These are phyloP conservation scores for Drosophila biarmipes DNA, from an alignment of 1,140 invertebrate species.

Conservation along the genomic window DNA sequence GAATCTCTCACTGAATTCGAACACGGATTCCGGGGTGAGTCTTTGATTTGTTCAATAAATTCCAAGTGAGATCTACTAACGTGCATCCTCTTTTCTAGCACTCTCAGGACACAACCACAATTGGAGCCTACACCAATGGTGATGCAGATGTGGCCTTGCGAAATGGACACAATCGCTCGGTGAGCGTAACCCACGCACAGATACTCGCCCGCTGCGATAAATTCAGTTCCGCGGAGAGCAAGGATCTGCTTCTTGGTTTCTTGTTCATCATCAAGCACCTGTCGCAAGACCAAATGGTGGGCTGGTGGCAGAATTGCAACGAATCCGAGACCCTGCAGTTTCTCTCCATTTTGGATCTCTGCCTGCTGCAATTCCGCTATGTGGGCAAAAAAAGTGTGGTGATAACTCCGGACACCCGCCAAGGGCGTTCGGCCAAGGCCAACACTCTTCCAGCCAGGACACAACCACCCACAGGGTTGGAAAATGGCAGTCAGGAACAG, in stretches of 20 bases:
- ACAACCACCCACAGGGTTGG: constrained; percentile 34
- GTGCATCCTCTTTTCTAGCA: constrained; percentile 45
- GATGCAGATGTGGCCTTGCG: constrained; percentile 73
- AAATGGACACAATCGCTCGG: constrained; percentile 84
- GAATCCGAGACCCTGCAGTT: constrained; percentile 78
- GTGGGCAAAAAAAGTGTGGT: constrained; percentile 91
- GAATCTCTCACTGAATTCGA: constrained; percentile 84
- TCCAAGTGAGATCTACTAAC: not conserved
- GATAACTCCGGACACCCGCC: constrained; percentile 84
- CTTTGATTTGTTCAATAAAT: too few species aligned
- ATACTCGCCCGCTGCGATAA: constrained; percentile 89
- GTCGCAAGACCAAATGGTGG: constrained; percentile 93
- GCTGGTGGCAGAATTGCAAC: constrained; percentile 94
- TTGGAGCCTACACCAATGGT: constrained; percentile 82
- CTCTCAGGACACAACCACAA: constrained; percentile 88
- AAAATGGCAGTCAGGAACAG: constrained; percentile 89
- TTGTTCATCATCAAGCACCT: constrained; percentile 96
- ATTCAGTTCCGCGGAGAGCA: constrained; percentile 86
- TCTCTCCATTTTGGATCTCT: constrained; percentile 84
- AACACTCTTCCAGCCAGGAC: constrained; percentile 63
- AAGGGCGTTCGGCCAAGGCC: constrained; percentile 39
- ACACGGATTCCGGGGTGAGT: constrained; percentile 77
- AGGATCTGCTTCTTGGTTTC: constrained; percentile 95
- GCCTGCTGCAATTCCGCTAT: constrained; percentile 95
- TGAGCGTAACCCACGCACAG: constrained; percentile 86